Base-by-base conservation (phyloP, 2,113 vertebrate species). In the Tachycineta bicolor region DNA sequence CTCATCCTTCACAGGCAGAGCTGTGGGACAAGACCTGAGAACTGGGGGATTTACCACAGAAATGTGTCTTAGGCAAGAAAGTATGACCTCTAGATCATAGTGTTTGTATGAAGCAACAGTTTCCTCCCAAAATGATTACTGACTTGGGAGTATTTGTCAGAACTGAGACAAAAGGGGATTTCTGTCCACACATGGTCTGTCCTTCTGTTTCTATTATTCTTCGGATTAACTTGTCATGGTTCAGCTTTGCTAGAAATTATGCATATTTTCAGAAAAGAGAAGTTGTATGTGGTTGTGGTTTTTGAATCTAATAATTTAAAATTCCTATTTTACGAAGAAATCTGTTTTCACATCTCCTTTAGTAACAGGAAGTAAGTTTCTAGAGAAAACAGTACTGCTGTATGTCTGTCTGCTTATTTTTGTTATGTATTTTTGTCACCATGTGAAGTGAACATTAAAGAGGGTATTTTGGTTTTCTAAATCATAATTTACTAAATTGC, bases 61-160 rank as follows among this genome's bases (percentile, higher is more conserved):
- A 90, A 85, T 60, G n/a, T 26, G 22, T 87, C 67, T 76, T 90
- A 71, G 70, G 92, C 88, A 87, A 92, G 64, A 75, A 95, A 78
- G 31, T 33, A 46, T 89, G 79, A 93, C 60, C 60, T 85, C 34
- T n/a, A 49, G 68, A 88, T 92, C 94, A 83, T 39, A 25, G 64
- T 3, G 47, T 68, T 90, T 8, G 12, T 52, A 70, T 83, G 94
- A 89, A 93, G 79, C 71, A 91, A 87, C 62, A 23, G 58, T 87
- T 97, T 91, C 91, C 71, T 92, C 71, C 52, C 87, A 71, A 15
- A 71, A 78, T 86, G 28, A 86, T 96, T 75, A 53, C 64, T 91
- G 55, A 4, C 59, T 80, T 88, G 92, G 86, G 90, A 93, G 24
- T 68, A 64, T 89, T 81, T 94, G 69, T 92, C 94, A 90, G 56